Evolutionary conservation across 2,113 vertebrate genomes (phyloP).

Genomic region (Anseranas semipalmata): DNA sequence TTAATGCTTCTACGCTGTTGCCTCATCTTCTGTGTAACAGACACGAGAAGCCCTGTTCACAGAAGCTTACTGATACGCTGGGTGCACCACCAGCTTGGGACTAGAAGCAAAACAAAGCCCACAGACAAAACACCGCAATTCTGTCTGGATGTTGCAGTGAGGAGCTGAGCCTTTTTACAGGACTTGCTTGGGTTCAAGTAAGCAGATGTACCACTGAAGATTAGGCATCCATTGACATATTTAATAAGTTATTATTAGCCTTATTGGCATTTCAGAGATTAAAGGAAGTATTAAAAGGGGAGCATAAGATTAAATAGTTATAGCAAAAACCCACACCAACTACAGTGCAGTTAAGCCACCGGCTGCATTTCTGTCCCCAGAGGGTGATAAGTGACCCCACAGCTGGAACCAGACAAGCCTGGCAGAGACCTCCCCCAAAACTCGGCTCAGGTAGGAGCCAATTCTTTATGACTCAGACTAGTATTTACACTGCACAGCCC

Average conservation of each 20-base stretch:
- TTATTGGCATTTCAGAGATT: neutral
- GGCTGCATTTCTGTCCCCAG: neutral
- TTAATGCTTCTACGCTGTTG: accelerated
- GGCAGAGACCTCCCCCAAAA: neutral
- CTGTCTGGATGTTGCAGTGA: neutral
- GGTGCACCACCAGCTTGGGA: accelerated
- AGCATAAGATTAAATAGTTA: neutral
- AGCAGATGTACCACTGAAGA: neutral
- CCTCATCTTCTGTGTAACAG: neutral
- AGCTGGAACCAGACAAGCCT: neutral
- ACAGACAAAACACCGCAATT: neutral
- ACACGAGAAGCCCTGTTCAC: accelerated
- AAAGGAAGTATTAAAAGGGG: neutral
- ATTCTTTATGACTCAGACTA: neutral
- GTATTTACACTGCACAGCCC: neutral
- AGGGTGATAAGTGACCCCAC: neutral
- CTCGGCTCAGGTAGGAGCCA: neutral
- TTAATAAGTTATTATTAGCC: neutral
- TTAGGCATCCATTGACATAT: neutral
- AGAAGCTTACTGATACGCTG: accelerated
- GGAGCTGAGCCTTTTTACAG: neutral
- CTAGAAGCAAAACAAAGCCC: neutral
- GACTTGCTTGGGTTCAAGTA: neutral
- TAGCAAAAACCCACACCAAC: neutral
- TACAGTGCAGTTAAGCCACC: neutral